Percentiles rank a stretch among this genome's conserved stretches.
These are phyloP conservation scores for Melanocharis versteri DNA, from an alignment of 2,113 vertebrate genomes.

Conservation along the genomic window DNA sequence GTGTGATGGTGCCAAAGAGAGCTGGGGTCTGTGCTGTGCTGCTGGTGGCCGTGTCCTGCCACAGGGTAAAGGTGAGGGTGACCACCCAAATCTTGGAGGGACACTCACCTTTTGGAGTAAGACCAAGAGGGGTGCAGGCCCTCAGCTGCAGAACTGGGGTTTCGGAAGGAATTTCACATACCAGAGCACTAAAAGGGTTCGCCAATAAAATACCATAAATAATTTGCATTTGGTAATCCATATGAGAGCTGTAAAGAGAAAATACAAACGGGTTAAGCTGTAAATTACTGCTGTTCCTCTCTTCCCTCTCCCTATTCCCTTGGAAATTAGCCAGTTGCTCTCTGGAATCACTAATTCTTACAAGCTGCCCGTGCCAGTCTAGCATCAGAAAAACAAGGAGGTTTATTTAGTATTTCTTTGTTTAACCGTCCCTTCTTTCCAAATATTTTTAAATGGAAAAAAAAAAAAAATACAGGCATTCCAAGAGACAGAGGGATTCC, in stretches of 20 bases:
- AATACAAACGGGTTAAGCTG: conserved; percentile 22
- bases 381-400: not conserved
- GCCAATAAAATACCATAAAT: not conserved
- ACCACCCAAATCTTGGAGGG: not conserved
- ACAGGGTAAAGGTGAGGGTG: rapidly evolving
- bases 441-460: not conserved
- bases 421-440: not conserved
- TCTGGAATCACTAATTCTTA: conserved; percentile 24
- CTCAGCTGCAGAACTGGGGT: not conserved
- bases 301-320: not conserved
- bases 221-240: conserved; percentile 46
- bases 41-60: rapidly evolving
- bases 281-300: conserved; percentile 21
- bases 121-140: not conserved
- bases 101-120: rapidly evolving
- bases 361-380: not conserved
- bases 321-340: conserved; percentile 49
- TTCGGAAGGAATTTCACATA: not conserved
- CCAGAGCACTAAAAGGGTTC: not conserved
- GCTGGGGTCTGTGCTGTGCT: not conserved
- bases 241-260: conserved; percentile 45
- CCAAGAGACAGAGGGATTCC: not conserved
- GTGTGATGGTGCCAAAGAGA: not conserved
- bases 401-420: not conserved
- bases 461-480: not conserved